phyloP scores from a whole-genome alignment of 2,113 vertebrate genomes.

The Ptilonorhynchus violaceus region DNA sequence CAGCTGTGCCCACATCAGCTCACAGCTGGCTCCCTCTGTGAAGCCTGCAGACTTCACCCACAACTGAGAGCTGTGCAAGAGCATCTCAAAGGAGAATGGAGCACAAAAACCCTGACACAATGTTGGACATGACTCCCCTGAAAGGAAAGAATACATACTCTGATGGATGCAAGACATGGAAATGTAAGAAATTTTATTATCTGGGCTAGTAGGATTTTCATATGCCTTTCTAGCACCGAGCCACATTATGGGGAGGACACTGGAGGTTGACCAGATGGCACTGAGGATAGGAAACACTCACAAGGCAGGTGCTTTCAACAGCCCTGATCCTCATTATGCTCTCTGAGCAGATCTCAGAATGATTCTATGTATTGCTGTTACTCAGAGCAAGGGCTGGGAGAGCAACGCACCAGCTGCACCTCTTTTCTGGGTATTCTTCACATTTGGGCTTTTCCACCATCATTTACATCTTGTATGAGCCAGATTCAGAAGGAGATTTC shows the following conservation, averaged over 20 bases:
- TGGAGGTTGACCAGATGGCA: not conserved
- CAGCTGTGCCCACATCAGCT: not conserved
- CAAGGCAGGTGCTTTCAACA: not conserved
- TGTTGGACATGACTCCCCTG: not conserved
- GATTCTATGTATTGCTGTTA: not conserved
- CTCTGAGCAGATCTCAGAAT: not conserved
- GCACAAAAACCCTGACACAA: not conserved
- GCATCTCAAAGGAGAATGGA: not conserved
- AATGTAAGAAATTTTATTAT: not conserved
- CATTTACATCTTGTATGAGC: not conserved
- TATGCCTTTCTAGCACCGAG: not conserved
- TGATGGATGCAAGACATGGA: not conserved
- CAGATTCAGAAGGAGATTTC: not conserved
- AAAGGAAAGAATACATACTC: not conserved
- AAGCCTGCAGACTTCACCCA: accelerated
- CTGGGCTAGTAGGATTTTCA: not conserved
- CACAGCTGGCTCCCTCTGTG: not conserved
- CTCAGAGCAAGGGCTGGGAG: not conserved
- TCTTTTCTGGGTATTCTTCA: not conserved
- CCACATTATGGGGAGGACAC: not conserved
- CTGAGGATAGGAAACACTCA: not conserved
- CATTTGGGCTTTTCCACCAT: not conserved
- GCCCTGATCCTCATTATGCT: not conserved
- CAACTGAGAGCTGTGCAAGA: not conserved
- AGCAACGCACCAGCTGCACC: not conserved